Conservation (phyloP, 2,888 invertebrate species). For the Endomychus coccineus region DNA sequence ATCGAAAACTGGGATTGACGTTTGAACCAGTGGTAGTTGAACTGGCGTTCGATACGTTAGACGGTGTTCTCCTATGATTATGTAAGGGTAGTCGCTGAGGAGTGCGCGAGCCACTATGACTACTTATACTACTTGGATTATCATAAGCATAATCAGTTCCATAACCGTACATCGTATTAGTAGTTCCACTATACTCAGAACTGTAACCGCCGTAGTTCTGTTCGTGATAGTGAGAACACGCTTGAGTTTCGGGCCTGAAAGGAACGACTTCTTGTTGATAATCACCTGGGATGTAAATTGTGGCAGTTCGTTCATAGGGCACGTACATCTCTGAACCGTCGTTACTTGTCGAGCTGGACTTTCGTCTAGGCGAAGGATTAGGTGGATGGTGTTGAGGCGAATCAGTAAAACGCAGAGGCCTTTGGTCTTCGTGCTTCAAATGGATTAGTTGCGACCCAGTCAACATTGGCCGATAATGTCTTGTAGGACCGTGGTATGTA, state of each 20-base stretch:
- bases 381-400: slow-evolving; percentile 61
- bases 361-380: slow-evolving; percentile 58
- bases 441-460: slow-evolving; percentile 47
- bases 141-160: slow-evolving; percentile 50
- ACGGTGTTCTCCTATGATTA: slow-evolving; percentile 68
- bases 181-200: slow-evolving; percentile 39
- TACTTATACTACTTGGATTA: slow-evolving; percentile 49
- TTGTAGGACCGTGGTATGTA: slow-evolving; percentile 83
- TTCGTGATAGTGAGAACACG: slow-evolving; percentile 27
- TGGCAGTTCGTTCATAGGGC: slow-evolving; percentile 45
- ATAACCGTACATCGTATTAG: slow-evolving; percentile 40
- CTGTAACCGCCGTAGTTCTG: slow-evolving; percentile 35
- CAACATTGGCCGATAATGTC: slow-evolving; percentile 62
- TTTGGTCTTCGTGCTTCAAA: slow-evolving; percentile 51
- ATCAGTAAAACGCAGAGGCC: slow-evolving; percentile 66
- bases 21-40: slow-evolving; percentile 51
- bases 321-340: slow-evolving; percentile 55
- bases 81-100: slow-evolving; percentile 42
- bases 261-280: slow-evolving; percentile 8
- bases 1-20: slow-evolving; percentile 55
- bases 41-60: slow-evolving; percentile 62
- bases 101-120: slow-evolving; percentile 40
- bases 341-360: slow-evolving; percentile 64
- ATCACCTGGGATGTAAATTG: slow-evolving; percentile 44
- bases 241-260: slow-evolving; percentile 5